phyloP scores from a whole-genome alignment of 2,888 invertebrate genomes.

The Xanthostigma xanthostigma region DNA sequence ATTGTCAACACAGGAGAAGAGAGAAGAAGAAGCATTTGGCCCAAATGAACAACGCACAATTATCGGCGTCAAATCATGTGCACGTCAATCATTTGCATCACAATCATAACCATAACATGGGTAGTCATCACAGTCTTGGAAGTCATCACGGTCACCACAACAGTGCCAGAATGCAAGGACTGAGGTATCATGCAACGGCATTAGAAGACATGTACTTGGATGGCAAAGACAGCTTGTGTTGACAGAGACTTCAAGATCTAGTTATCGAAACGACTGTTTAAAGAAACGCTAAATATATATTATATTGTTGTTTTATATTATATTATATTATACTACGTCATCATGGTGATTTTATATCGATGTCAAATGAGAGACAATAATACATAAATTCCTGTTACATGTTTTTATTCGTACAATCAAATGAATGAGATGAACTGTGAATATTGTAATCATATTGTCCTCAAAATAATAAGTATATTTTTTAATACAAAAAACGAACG shows the following conservation, averaged over 20 bases:
- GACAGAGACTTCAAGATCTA: conserved; percentile 32
- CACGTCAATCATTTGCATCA: conserved; percentile 40
- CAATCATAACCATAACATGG: conserved; percentile 26
- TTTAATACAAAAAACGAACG: too few relatives aligned
- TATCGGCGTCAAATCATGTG: conserved; percentile 16
- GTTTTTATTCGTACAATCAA: too few relatives aligned
- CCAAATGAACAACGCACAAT: conserved; percentile 39
- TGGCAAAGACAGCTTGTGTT: conserved; percentile 58
- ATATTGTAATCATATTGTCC: too few relatives aligned
- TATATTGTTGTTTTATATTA: too few relatives aligned
- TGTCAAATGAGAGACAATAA: too few relatives aligned
- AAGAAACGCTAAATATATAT: conserved; percentile 1
- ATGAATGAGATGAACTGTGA: too few relatives aligned
- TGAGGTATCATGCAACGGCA: conserved; percentile 11
- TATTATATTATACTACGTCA: too few relatives aligned
- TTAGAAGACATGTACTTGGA: conserved; percentile 30
- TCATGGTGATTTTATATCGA: too few relatives aligned
- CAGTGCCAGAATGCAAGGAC: conserved; percentile 6
- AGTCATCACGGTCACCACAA: conserved; percentile 12
- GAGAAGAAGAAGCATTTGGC: conserved; percentile 39
- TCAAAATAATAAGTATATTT: too few relatives aligned
- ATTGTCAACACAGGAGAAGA: conserved; percentile 41
- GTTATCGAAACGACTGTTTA: conserved; percentile 29
- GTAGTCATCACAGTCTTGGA: conserved; percentile 11
- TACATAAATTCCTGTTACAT: too few relatives aligned